Evolutionary conservation across 2,797 vertebrate genomes (phyloP).

Genomic region (Etheostoma perlongum): DNA sequence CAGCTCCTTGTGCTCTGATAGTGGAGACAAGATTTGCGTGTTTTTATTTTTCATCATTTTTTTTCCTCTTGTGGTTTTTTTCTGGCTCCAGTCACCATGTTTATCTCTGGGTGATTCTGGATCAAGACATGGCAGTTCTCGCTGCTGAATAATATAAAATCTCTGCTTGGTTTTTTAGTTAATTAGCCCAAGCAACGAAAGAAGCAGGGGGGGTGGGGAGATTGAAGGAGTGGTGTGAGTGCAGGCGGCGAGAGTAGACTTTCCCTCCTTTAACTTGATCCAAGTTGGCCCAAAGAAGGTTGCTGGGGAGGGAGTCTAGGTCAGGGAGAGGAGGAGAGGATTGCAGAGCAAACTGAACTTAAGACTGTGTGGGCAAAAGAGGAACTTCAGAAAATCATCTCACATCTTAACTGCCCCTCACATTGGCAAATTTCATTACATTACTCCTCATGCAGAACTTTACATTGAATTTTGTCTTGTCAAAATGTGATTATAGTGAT

Average conservation of each 20-base stretch:
- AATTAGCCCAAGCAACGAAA: constrained; percentile 72
- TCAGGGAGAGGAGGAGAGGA: constrained; percentile 59
- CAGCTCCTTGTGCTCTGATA: constrained; percentile 37
- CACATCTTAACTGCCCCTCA: constrained; percentile 41
- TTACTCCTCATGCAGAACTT: constrained; percentile 24
- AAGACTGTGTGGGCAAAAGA: constrained; percentile 46
- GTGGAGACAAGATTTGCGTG: constrained; percentile 33
- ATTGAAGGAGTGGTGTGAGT: constrained; percentile 44
- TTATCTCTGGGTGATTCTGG: constrained; percentile 76
- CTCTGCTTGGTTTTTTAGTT: constrained; percentile 82
- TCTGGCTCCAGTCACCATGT: constrained; percentile 67
- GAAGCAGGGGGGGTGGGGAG: constrained; percentile 49
- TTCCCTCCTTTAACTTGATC: constrained; percentile 81
- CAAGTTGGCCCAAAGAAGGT: constrained; percentile 81
- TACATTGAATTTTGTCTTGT: too few species aligned
- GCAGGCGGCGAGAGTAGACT: constrained; percentile 60
- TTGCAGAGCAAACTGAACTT: constrained; percentile 52
- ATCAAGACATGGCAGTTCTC: constrained; percentile 76
- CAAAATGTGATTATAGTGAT: too few species aligned
- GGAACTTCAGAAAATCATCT: constrained; percentile 53
- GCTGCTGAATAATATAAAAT: constrained; percentile 83
- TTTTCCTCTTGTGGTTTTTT: constrained; percentile 56
- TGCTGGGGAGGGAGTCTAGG: constrained; percentile 68
- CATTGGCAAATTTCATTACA: constrained; percentile 37
- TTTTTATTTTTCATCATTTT: constrained; percentile 49